Evolutionary conservation across 2,113 vertebrate genomes (phyloP).

Genomic region (Echinops telfairi): DNA sequence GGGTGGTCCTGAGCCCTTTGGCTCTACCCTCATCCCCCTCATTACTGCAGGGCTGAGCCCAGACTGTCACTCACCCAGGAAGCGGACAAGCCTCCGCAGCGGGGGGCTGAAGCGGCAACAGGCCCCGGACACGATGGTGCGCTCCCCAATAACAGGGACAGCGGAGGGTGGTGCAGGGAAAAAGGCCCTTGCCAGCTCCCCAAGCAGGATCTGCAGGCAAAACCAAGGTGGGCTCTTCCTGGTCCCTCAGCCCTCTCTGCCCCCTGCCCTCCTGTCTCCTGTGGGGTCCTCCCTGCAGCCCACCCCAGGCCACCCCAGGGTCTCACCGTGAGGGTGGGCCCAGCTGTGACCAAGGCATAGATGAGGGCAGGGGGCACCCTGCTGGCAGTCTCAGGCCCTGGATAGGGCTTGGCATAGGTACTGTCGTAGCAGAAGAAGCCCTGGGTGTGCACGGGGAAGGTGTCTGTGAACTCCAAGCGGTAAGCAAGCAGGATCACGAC

Average conservation of each 20-base stretch:
- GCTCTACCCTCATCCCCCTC: not conserved
- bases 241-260: slow-evolving; percentile 9
- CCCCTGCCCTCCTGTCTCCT: not conserved
- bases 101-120: slow-evolving; percentile 96
- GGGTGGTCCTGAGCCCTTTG: not conserved
- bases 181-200: slow-evolving; percentile 92
- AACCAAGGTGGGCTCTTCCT: slow-evolving; percentile 25
- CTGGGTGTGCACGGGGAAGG: slow-evolving; percentile 93
- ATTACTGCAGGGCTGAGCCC: not conserved
- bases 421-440: slow-evolving; percentile 96
- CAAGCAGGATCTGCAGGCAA: slow-evolving; percentile 92
- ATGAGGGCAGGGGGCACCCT: slow-evolving; percentile 92
- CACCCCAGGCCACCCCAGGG: not conserved
- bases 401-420: slow-evolving; percentile 93
- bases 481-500: slow-evolving; percentile 94
- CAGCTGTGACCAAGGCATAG: slow-evolving; percentile 92
- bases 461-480: slow-evolving; percentile 96
- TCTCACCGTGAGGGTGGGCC: slow-evolving; percentile 92
- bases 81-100: slow-evolving; percentile 93
- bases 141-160: slow-evolving; percentile 88
- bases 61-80: slow-evolving; percentile 89
- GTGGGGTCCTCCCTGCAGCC: not conserved
- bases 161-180: slow-evolving; percentile 85
- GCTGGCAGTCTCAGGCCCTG: slow-evolving; percentile 91
- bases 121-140: slow-evolving; percentile 93